Base-by-base conservation (phyloP, 2,797 vertebrate species). In the Sebastes taczanowskii region DNA sequence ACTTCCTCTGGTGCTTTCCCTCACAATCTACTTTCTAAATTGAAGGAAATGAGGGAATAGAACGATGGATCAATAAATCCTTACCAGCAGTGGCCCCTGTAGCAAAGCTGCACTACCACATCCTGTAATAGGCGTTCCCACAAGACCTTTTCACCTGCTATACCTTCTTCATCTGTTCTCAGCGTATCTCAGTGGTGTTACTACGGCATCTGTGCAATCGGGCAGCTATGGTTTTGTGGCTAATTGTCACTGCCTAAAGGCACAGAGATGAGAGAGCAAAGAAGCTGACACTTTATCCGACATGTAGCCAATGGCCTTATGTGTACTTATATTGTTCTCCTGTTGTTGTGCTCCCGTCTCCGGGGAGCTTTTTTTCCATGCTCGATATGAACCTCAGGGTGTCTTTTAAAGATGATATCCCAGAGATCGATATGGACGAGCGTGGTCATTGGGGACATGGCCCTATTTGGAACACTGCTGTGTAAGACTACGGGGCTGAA, bases 381-480 rank as follows among this genome's bases (percentile, higher is more conserved):
- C 77, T 78, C 46, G 38, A 72, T 88, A 80, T 84, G 71, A 92
- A 88, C 84, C 79, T 77, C 58, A 2, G 72, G 86, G 83, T 83
- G 73, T 88, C 77, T 82, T 91, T 88, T 89, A 82, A 90, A 94
- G 84, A 92, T 91, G 89, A 92, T 89, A 87, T 90, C 91, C 78
- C 25, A 32, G 42, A 77, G 87, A 92, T 94, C 89, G 59, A 94
- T 92, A 91, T 80, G 86, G 86, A 87, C 78, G 74, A 84, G 49
- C 81, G 52, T 46, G 53, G 81, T 87, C 87, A 80, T 59, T 70
- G 67, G 83, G 82, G 86, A 92, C 84, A 16, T 63, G 86, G 80
- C 85, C 84, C 64, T 77, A 77, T 88, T 88, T 91, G 82, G 81
- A 91, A 63, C 67, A 49, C 56, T 2, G 58, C 81, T 77, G 61